Conservation (phyloP, 2,888 invertebrate genomes). For the Ligdia adustata region DNA sequence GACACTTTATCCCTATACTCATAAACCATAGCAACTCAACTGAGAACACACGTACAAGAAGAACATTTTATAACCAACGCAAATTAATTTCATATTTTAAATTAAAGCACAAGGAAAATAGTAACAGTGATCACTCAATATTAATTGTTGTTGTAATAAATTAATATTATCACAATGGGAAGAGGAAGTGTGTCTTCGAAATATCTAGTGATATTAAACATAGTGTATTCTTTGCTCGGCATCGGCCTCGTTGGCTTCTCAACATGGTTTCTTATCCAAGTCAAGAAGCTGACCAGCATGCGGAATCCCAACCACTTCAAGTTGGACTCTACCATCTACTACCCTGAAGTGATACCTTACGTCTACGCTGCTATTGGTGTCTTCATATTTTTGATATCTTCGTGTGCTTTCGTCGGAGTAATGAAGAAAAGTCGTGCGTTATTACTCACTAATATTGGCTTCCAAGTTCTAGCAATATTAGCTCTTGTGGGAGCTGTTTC, state of each 20-base stretch:
- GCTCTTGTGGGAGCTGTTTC: neutral
- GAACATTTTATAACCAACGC: neutral
- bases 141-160: too few relatives aligned
- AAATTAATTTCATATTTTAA: neutral
- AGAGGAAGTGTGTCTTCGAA: conserved; percentile 6
- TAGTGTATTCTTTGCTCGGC: neutral
- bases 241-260: neutral
- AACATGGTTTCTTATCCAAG: neutral
- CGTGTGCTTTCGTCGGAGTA: conserved; percentile 6
- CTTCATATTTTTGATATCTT: neutral
- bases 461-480: neutral
- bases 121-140: too few relatives aligned
- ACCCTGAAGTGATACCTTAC: neutral
- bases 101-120: too few relatives aligned
- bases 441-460: neutral
- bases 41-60: neutral
- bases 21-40: neutral
- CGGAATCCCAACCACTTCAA: conserved; percentile 3
- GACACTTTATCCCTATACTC: too few relatives aligned
- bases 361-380: neutral
- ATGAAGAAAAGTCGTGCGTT: conserved; percentile 3
- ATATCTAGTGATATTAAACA: conserved; percentile 1
- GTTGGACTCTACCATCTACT: neutral
- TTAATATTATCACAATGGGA: neutral
- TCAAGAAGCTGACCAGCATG: neutral